phyloP scores from a whole-genome alignment of 2,113 vertebrate species.

The Nerophis lumbriciformis region DNA sequence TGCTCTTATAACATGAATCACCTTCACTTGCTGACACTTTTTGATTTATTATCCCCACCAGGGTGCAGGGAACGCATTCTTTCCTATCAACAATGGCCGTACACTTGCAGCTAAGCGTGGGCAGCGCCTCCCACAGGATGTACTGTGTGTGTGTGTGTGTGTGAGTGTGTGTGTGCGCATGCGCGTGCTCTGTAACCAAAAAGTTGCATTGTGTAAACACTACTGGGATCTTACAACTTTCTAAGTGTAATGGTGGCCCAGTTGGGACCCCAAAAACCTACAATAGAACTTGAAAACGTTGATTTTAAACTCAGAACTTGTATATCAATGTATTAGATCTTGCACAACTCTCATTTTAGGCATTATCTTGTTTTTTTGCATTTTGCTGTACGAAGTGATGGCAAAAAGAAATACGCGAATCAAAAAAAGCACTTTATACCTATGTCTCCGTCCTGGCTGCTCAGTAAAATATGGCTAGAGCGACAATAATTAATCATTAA shows the following conservation, averaged over 20 bases:
- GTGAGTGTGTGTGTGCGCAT: not conserved
- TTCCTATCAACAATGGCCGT: conserved; percentile 29
- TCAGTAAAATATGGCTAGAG: no score
- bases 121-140: not conserved
- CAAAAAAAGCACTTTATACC: no score
- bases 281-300: no score
- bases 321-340: no score
- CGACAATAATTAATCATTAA: no score
- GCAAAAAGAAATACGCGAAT: no score
- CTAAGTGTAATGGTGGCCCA: not conserved
- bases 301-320: no score
- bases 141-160: not conserved
- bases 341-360: no score
- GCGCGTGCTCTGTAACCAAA: not conserved
- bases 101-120: conserved; percentile 3
- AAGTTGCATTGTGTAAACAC: conserved; percentile 7
- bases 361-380: no score
- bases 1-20: conserved; percentile 9
- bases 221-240: not conserved
- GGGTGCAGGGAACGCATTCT: conserved; percentile 18
- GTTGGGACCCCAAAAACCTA: no score
- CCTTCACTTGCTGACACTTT: conserved; percentile 31
- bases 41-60: conserved; percentile 31
- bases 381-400: no score
- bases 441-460: no score